Base-by-base conservation (phyloP, 2,888 invertebrate species). In the Oeneis ivallda region DNA sequence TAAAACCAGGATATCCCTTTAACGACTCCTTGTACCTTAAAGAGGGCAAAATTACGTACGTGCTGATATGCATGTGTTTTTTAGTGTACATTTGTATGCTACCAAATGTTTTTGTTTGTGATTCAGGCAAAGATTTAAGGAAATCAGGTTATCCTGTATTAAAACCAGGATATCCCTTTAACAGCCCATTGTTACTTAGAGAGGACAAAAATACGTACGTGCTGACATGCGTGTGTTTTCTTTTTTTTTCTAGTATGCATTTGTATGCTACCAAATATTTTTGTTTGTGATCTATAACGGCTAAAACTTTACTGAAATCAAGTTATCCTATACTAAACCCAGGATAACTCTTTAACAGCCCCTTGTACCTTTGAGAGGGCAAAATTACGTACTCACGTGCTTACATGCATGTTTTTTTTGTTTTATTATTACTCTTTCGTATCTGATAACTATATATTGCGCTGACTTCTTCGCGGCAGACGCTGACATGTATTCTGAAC, bases 361-460 rank as follows among this genome's bases (percentile, higher is more conserved):
- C 49, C 13, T 19, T 15, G 60, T 15, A 65, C 19, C 53, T 53
- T 19, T 45, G 66, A 64, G 62, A 69, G 71, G 68, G 65, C 74
- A 72, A 73, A 69, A 74, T 72, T 74, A 75, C 75, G 75, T 75
- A 74, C n/a, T n/a, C n/a, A n/a, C 68, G 65, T 65, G 47, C 32
- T 56, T 19, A 43, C n/a, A 57, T 13, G 54, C 54, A 32, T 32
- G n/a, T 6, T 26, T 19, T 15, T 37, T 15, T 8, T 53, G 1
- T 37, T 37, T 37, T 5, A 5, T 8, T 8, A 37, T 37, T 37
- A 37, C 7, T 7, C 6, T 13, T n/a, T 43, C 41, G 13, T 43
- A 13, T 43, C 11, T n/a, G 41, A n/a, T n/a, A n/a, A n/a, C n/a
- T n/a, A n/a, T n/a, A 5, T 26, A 26, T 26, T 5, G 5, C 5